Base-by-base conservation (phyloP, 2,888 invertebrate genomes). In the Lutraria lutraria region DNA sequence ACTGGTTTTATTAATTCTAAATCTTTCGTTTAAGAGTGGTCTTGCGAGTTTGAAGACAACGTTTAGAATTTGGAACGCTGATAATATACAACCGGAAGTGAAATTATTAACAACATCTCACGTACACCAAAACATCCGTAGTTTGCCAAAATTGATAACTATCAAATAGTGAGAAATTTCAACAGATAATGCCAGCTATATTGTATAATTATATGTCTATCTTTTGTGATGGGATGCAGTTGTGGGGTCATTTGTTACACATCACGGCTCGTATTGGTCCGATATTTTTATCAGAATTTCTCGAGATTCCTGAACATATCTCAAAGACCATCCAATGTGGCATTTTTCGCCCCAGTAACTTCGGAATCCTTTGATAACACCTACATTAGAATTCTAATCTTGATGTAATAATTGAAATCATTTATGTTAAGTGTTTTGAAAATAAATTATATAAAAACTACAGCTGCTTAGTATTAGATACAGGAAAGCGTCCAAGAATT, bases 121-220 rank as follows among this genome's bases (percentile, higher is more conserved):
- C 76, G 76, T 76, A 34, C 76, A 76, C 15, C 63, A 16, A 63
- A 31, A 76, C 76, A 76, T 31, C 34, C 76, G 29, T 34, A 31
- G 76, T 31, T 76, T 76, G 76, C 76, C 76, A 76, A 76, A 31
- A 31, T 0, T 76, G 34, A 76, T 76, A 76, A 76, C 19, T 31
- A 76, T 76, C 29, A 76, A 76, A 31, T 76, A 76, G 76, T 76
- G 76, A 76, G 76, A 76, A 76, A 76, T 76, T 31, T 76, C 76
- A 16, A 34, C 76, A 31, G 76, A 76, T 76, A 76, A 31, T 34
- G 34, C 34, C 29, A 34, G 34, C 76, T 16, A 34, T 13, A 19
- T 15, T 31, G 6, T 19, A 31, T 76, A 76, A 76, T 19, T 31
- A 29, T 6, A 76, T 6, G 31, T 76, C 76, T 76, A 76, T 76